phyloP scores from a whole-genome alignment of 2,888 invertebrate species.

The Sesamia inferens region DNA sequence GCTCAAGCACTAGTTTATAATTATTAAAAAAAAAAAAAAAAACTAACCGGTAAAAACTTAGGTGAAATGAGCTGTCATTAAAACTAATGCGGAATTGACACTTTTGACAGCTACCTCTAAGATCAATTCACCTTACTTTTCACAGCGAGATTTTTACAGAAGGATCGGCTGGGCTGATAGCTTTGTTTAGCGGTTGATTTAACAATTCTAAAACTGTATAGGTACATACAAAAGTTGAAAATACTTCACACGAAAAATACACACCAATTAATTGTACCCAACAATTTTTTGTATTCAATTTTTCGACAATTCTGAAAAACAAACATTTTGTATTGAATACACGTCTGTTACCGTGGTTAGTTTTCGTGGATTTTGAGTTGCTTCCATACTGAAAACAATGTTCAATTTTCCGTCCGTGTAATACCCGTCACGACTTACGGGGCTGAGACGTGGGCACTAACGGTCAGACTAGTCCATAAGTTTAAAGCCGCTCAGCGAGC shows the following conservation, averaged over 20 bases:
- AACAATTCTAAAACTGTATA: not conserved
- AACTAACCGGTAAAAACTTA: not conserved
- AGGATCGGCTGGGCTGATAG: not conserved
- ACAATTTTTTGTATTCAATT: not conserved
- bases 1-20: too few relatives aligned
- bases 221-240: not conserved
- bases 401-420: not conserved
- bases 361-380: not conserved
- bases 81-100: too few relatives aligned
- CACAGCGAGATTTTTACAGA: too few relatives aligned
- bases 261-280: not conserved
- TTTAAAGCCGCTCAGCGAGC: too few relatives aligned
- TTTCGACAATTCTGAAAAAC: not conserved
- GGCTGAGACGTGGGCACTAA: too few relatives aligned
- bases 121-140: too few relatives aligned
- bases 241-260: not conserved
- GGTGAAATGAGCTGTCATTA: too few relatives aligned
- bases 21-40: too few relatives aligned
- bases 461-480: too few relatives aligned
- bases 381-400: not conserved
- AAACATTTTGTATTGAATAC: conserved; percentile 3
- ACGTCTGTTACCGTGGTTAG: not conserved
- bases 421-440: too few relatives aligned
- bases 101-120: too few relatives aligned
- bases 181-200: not conserved